Conservation (phyloP, 2,888 invertebrate species). For the Synanthedon tipuliformis region DNA sequence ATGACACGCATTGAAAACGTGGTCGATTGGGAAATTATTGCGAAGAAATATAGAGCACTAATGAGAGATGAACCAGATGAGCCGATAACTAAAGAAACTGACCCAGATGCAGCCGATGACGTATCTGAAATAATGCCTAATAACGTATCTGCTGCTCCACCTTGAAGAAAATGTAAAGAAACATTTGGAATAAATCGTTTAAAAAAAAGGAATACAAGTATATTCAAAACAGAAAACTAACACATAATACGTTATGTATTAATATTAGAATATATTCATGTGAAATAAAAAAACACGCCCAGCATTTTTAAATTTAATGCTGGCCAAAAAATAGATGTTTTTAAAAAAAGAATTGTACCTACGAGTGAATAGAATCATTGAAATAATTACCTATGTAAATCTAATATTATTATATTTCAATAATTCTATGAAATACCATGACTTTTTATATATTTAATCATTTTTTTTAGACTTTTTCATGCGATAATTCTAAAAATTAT, state of each 20-base stretch:
- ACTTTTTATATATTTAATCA: no score
- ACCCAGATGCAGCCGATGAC: constrained; percentile 51
- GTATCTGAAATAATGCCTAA: constrained; percentile 55
- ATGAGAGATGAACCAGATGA: constrained; percentile 61
- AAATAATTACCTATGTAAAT: no score
- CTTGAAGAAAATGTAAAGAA: constrained; percentile 27
- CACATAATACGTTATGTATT: background rate
- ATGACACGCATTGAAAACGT: constrained; percentile 87
- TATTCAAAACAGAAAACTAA: background rate
- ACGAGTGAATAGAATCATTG: no score
- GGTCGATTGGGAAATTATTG: constrained; percentile 91
- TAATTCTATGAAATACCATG: no score
- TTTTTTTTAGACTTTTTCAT: no score
- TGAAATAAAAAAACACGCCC: no score
- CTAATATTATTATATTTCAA: no score
- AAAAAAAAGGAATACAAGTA: background rate
- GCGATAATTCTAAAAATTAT: no score
- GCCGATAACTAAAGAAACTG: constrained; percentile 36
- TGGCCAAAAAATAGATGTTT: no score
- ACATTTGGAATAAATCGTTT: background rate
- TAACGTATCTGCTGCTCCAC: constrained; percentile 45
- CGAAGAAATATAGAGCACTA: constrained; percentile 87
- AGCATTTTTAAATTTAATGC: no score
- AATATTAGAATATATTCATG: no score
- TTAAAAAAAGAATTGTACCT: no score